A percentile compares a stretch with the other conserved stretches of the same genome.
These are phyloP conservation scores for Pseudonaja textilis DNA, from an alignment of 2,113 vertebrate genomes.

Conservation along the genomic window DNA sequence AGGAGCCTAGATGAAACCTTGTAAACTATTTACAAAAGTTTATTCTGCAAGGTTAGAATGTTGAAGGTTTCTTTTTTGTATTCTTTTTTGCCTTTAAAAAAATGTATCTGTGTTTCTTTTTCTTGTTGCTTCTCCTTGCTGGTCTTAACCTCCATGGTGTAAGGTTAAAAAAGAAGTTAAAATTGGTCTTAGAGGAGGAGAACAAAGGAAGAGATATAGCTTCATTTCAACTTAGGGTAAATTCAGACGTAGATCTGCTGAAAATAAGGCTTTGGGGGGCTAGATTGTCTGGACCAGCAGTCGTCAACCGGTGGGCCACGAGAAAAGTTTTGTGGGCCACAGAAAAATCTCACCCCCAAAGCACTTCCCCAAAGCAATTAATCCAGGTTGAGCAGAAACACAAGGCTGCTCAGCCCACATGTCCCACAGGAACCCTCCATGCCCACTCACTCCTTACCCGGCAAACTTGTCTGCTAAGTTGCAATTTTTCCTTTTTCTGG, in stretches of 20 bases:
- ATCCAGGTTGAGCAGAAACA: no score
- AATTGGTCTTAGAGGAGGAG: neutral
- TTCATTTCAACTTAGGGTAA: neutral
- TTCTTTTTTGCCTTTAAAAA: neutral
- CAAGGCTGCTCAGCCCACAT: no score
- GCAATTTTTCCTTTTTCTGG: no score
- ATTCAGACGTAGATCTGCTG: neutral
- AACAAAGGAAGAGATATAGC: neutral
- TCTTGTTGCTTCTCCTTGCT: neutral
- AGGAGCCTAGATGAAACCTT: neutral
- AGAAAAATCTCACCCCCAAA: no score
- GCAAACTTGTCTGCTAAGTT: no score
- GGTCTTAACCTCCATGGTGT: neutral
- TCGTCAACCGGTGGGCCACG: no score
- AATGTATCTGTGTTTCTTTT: neutral
- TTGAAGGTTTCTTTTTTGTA: neutral
- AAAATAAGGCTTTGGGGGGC: neutral
- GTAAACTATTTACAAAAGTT: neutral
- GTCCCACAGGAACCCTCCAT: no score
- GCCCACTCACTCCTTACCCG: no score
- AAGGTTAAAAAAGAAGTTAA: neutral
- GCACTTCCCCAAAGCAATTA: no score
- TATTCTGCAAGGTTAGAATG: neutral
- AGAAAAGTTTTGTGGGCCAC: no score
- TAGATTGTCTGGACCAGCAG: neutral